Conservation (phyloP, 1,140 invertebrate species). For the Physella acuta region DNA sequence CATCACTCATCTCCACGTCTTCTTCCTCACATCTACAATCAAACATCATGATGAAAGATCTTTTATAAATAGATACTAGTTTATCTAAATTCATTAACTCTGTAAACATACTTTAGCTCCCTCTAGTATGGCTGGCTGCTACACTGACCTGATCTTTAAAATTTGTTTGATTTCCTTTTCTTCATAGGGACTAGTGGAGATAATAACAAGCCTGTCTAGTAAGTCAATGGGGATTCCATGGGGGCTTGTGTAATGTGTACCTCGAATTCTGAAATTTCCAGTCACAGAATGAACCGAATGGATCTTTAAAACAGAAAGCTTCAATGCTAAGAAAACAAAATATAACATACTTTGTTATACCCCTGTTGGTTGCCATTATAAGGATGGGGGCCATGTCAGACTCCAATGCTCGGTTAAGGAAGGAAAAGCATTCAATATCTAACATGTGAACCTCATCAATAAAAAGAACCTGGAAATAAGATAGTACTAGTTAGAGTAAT, state of each 20-base stretch:
- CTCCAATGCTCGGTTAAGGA: slow-evolving; percentile 89
- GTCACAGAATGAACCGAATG: too few relatives aligned
- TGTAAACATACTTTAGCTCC: too few relatives aligned
- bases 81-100: too few relatives aligned
- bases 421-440: slow-evolving; percentile 98
- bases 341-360: slow-evolving; percentile 74
- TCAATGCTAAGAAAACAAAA: too few relatives aligned
- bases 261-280: slow-evolving; percentile 79
- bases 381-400: slow-evolving; percentile 96
- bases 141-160: slow-evolving; percentile 79
- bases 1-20: slow-evolving; percentile 91
- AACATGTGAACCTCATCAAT: slow-evolving; percentile 90
- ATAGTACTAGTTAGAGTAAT: not conserved
- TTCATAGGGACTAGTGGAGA: slow-evolving; percentile 84
- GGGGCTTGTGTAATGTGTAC: slow-evolving; percentile 89
- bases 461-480: slow-evolving; percentile 64
- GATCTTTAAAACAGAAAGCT: too few relatives aligned
- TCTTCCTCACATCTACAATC: slow-evolving; percentile 76
- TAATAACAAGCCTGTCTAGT: slow-evolving; percentile 93
- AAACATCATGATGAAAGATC: too few relatives aligned
- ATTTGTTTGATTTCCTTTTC: slow-evolving; percentile 91
- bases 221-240: slow-evolving; percentile 97
- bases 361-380: slow-evolving; percentile 98
- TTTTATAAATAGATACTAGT: too few relatives aligned
- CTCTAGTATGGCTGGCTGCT: too few relatives aligned